These are phyloP conservation scores for Coilia nasus DNA, from an alignment of 2,797 vertebrate genomes.

Conservation along the genomic window DNA sequence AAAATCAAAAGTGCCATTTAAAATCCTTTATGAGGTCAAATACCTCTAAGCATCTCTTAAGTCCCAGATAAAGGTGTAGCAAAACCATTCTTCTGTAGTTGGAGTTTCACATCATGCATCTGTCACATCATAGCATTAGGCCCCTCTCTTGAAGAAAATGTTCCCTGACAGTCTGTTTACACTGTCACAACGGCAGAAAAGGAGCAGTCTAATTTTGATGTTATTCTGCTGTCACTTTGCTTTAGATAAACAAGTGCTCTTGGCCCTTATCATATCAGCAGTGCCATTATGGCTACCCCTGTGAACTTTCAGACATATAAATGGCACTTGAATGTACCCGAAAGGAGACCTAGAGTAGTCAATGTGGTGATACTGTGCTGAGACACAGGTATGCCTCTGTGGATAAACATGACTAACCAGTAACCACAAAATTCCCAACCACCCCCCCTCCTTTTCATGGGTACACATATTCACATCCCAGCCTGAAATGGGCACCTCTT, in stretches of 20 bases:
- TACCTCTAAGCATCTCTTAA: too few species aligned
- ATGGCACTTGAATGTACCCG: background rate
- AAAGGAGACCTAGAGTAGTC: background rate
- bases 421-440: too few species aligned
- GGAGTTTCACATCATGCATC: background rate
- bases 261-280: background rate
- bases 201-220: background rate
- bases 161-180: constrained; percentile 16
- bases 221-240: constrained; percentile 10
- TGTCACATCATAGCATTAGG: background rate
- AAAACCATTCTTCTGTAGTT: background rate
- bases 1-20: too few species aligned
- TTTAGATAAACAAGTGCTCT: constrained; percentile 10
- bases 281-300: background rate
- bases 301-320: constrained; percentile 5
- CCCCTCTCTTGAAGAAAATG: background rate
- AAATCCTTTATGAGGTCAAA: too few species aligned
- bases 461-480: background rate
- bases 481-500: background rate
- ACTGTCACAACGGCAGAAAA: background rate
- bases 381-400: background rate
- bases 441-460: too few species aligned
- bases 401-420: background rate
- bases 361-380: background rate
- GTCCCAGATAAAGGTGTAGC: too few species aligned